Evolutionary conservation across 2,888 invertebrate genomes (phyloP).

Genomic region (Gortyna flavago): DNA sequence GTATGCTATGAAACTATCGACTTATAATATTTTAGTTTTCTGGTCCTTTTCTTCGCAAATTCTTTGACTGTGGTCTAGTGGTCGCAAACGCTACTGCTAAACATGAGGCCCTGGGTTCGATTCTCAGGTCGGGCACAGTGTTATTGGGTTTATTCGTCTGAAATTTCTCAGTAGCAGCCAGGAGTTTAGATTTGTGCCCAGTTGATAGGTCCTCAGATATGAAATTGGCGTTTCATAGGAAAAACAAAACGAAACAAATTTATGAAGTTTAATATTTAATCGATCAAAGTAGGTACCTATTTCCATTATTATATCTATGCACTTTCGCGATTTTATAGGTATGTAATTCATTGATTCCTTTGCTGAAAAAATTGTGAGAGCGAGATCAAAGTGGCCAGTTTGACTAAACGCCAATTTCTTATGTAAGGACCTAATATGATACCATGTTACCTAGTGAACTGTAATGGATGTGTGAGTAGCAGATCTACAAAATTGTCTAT

Average conservation of each 20-base stretch:
- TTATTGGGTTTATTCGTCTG: background rate
- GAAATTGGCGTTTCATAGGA: too few species aligned
- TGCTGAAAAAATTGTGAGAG: too few species aligned
- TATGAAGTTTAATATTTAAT: too few species aligned
- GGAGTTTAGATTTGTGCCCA: background rate
- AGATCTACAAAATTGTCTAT: background rate
- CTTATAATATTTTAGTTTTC: conserved; percentile 5
- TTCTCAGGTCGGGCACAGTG: background rate
- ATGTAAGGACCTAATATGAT: background rate
- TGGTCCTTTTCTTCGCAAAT: conserved; percentile 11
- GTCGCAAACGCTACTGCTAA: background rate
- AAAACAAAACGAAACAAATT: too few species aligned
- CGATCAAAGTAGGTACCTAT: too few species aligned
- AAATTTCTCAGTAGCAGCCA: background rate
- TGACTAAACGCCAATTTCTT: background rate
- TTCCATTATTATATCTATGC: too few species aligned
- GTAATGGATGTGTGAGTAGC: background rate
- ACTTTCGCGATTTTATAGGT: too few species aligned
- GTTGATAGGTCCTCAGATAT: too few species aligned
- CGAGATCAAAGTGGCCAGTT: background rate
- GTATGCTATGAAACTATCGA: background rate
- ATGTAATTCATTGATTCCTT: too few species aligned
- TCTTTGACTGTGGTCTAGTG: background rate
- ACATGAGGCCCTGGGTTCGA: background rate
- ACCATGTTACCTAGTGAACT: too few species aligned